Conservation (phyloP, 2,113 vertebrate species). For the Hemibagrus wyckioides region DNA sequence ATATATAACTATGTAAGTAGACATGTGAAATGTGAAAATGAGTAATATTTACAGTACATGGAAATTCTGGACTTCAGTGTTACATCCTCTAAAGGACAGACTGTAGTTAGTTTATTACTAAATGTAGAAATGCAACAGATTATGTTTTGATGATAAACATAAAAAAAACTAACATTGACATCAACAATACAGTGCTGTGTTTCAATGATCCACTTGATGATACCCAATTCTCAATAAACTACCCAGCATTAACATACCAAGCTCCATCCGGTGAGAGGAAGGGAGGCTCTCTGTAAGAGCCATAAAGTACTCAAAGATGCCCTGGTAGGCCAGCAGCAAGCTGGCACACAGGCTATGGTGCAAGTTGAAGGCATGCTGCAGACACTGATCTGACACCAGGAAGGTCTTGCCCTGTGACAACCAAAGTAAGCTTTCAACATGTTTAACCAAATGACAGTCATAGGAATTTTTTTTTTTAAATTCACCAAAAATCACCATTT, state of each 20-base stretch:
- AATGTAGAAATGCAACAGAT: background rate
- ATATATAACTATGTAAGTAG: background rate
- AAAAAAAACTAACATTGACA: background rate
- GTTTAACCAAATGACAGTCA: background rate
- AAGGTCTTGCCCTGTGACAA: slow-evolving; percentile 85
- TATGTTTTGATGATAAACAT: background rate
- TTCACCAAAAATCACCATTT: background rate
- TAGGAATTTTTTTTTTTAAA: background rate
- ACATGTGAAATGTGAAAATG: background rate
- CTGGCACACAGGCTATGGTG: slow-evolving; percentile 90
- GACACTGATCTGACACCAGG: slow-evolving; percentile 88
- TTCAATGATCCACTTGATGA: background rate
- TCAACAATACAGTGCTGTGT: background rate
- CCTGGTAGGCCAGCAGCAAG: slow-evolving; percentile 90
- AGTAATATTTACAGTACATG: background rate
- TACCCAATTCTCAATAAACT: background rate
- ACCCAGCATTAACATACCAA: slow-evolving; percentile 77
- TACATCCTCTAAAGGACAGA: background rate
- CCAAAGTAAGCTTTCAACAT: background rate
- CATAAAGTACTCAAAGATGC: slow-evolving; percentile 90
- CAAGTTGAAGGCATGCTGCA: slow-evolving; percentile 91
- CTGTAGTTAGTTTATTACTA: background rate
- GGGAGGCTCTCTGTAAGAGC: slow-evolving; percentile 87
- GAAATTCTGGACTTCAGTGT: background rate
- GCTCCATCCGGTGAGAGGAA: slow-evolving; percentile 87